Evolutionary conservation across 2,888 invertebrate species (phyloP).

Genomic region (Philereme transversata): DNA sequence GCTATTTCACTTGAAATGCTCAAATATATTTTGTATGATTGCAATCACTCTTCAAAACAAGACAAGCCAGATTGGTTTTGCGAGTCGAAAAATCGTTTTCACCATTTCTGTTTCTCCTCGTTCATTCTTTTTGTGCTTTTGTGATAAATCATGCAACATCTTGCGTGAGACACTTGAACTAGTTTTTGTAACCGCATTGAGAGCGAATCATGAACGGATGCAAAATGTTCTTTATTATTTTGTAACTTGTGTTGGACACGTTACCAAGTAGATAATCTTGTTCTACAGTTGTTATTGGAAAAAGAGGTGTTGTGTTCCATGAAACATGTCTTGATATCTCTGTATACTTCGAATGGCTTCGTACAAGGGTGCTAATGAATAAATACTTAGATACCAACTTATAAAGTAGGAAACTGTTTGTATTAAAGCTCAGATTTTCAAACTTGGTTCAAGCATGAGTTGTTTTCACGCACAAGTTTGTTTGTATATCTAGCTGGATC

Average conservation of each 20-base stretch:
- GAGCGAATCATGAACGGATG: constrained; percentile 5
- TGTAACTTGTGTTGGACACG: constrained; percentile 2
- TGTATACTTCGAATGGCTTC: constrained; percentile 2
- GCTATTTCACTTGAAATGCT: too few relatives aligned
- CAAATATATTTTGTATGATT: too few relatives aligned
- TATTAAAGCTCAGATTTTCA: too few relatives aligned
- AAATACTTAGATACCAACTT: neutral
- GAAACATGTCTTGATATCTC: constrained; percentile 10
- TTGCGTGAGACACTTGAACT: constrained; percentile 8
- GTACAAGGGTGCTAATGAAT: neutral
- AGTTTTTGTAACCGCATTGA: constrained; percentile 4
- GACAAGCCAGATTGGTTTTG: too few relatives aligned
- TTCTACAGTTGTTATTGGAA: neutral
- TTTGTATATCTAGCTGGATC: too few relatives aligned
- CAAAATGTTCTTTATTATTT: constrained; percentile 7
- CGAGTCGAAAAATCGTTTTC: too few relatives aligned
- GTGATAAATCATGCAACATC: neutral
- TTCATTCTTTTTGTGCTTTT: too few relatives aligned
- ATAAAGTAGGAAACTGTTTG: too few relatives aligned
- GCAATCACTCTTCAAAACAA: too few relatives aligned
- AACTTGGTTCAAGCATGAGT: too few relatives aligned
- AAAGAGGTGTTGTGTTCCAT: constrained; percentile 8
- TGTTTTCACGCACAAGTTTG: too few relatives aligned
- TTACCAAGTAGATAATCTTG: constrained; percentile 2
- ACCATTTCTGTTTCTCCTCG: too few relatives aligned